Evolutionary conservation across 2,797 vertebrate genomes (phyloP), one percentile per base, ranked within the genome.

Genomic region (Discoglossus pictus): DNA sequence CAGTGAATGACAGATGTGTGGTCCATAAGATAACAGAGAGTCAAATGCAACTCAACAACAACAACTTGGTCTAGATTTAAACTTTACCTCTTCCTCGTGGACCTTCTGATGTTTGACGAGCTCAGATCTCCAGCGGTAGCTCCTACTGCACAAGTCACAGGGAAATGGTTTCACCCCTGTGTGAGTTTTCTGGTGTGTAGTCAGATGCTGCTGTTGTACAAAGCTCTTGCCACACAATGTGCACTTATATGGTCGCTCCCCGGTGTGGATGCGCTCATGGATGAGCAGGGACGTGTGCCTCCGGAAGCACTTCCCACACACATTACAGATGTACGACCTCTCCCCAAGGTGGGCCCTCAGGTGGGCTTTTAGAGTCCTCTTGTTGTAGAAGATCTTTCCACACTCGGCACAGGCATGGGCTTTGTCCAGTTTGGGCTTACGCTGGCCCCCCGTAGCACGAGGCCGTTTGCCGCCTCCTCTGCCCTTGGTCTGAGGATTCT

Each of bases 231-330:
- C 67, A 13, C 67, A 70, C 67, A 63, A 43, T 17, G 36, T 3
- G 16, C 67, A 70, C 24, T 70, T 56, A 60, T 70, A 70, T 1
- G 60, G 67, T 11, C 60, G 42, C 15, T 70, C 67, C 0, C 67
- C 67, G 10, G 67, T 70, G 35, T 70, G 67, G 15, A 70, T 70
- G 4, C 67, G 60, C 35, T 70, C 60, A 40, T 70, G 67, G 51
- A 70, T 70, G 6, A 70, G 59, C 12, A 70, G 52, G 1, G 67
- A 58, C 2, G 67, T 70, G 43, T 70, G 67, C 13, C 67, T 35
- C 0, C 67, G 67, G 52, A 70, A 70, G 12, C 67, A 70, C 18
- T 70, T 70, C 1, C 67, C 67, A 13, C 67, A 70, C 13, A 70
- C 67, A 12, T 70, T 70, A 1, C 67, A 70, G 60, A 70, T 70